Evolutionary conservation across 2,888 invertebrate species (phyloP), one percentile per base, ranked within the genome.

Genomic region (Nomada ruficornis): DNA sequence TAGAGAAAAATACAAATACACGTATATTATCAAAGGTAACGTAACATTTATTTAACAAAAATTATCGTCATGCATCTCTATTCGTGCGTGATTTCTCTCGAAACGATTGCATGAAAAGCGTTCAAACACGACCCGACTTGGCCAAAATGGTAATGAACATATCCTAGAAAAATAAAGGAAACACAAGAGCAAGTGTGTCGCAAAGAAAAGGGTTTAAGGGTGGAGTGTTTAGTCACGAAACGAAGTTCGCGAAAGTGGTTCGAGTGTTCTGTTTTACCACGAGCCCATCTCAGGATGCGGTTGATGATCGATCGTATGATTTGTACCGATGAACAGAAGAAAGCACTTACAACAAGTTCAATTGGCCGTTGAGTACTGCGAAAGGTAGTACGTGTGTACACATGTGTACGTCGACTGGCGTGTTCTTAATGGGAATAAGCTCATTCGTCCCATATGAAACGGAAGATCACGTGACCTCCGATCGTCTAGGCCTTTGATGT

Each of bases 391-490:
- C 42, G 44, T 57, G 50, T 26, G 7, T 63, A 65, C 23, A 29
- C 50, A 63, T 29, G 60, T 72, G 72, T 77, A 44, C 54, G 77
- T 57, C 47, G 59, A 76, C 72, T 65, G 75, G 84, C 68, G 62
- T 73, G 75, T 85, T 85, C 85, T 85, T 89, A 89, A 91, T 91
- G 86, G 90, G 82, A 89, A 90, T 90, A 90, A 89, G 87, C 89
- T 91, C 89, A 91, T 91, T 91, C 90, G 91, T 90, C 86, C 83
- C 86, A 85, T 76, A 86, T 88, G 86, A 90, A 90, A 90, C 85
- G 88, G 88, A 86, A 84, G 83, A 85, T 89, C 90, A 89, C 89
- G 89, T 85, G 88, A 90, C 86, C 70, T 65, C 67, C 75, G 85
- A 86, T 80, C 85, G 85, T 86, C 87, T 82, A 87, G 85, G 85